These are phyloP conservation scores for Pterocles orientalis DNA, from an alignment of 2,113 vertebrate species.

Conservation along the genomic window DNA sequence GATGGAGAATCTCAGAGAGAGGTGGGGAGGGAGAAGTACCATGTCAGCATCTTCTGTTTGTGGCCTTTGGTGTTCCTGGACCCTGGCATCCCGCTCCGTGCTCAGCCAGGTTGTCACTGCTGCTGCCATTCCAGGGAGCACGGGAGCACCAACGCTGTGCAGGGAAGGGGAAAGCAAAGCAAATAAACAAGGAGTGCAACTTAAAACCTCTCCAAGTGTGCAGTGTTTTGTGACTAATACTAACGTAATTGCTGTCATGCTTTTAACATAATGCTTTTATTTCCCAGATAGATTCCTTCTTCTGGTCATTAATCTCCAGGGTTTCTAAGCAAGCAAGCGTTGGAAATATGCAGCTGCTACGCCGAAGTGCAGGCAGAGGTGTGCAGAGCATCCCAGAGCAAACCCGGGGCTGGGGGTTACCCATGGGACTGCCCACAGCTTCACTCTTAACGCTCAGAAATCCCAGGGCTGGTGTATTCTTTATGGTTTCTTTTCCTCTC, in stretches of 20 bases:
- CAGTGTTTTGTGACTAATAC: constrained; percentile 56
- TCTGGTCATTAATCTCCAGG: constrained; percentile 40
- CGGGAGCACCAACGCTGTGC: background rate
- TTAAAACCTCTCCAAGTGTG: constrained; percentile 23
- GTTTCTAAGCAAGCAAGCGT: background rate
- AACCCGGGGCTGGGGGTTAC: background rate
- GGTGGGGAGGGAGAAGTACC: background rate
- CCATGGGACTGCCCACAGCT: background rate
- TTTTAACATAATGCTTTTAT: constrained; percentile 53
- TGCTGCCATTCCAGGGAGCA: background rate
- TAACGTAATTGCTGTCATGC: constrained; percentile 43
- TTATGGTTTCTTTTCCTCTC: background rate
- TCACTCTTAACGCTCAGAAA: background rate
- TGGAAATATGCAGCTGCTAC: background rate
- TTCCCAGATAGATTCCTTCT: constrained; percentile 17
- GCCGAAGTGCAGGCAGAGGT: background rate
- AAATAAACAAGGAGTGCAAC: constrained; percentile 33
- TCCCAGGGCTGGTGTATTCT: background rate
- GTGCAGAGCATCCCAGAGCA: background rate
- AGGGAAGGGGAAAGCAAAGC: background rate
- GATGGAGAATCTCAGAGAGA: background rate
- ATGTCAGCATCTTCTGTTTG: background rate
- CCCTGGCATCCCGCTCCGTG: fast-evolving
- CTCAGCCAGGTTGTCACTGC: background rate
- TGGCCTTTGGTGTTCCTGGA: background rate